phyloP scores from a whole-genome alignment of 2,888 invertebrate genomes.

The Lucinisca nassula region DNA sequence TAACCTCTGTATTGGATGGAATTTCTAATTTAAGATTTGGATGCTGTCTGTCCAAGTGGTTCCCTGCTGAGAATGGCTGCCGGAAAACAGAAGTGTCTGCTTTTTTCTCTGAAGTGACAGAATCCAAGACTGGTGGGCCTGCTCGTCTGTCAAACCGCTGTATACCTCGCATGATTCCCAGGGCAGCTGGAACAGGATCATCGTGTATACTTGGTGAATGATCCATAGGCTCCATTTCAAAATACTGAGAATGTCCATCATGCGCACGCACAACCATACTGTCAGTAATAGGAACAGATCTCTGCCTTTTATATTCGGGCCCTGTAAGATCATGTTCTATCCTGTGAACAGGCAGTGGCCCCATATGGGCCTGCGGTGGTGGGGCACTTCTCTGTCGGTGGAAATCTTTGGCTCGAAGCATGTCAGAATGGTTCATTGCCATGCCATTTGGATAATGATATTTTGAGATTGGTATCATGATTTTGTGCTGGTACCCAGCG shows the following conservation, averaged over 20 bases:
- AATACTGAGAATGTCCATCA: constrained; percentile 62
- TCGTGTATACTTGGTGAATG: constrained; percentile 53
- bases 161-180: constrained; percentile 69
- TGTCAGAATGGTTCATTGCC: constrained; percentile 11
- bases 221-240: constrained; percentile 66
- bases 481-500: constrained; percentile 1
- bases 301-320: constrained; percentile 62
- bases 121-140: constrained; percentile 30
- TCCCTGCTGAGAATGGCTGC: constrained; percentile 18
- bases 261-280: constrained; percentile 62
- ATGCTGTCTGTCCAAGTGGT: constrained; percentile 44
- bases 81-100: constrained; percentile 42
- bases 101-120: constrained; percentile 43
- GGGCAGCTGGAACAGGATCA: constrained; percentile 64
- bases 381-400: constrained; percentile 64
- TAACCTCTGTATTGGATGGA: constrained; percentile 27
- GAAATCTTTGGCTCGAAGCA: constrained; percentile 27
- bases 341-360: background rate
- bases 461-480: constrained; percentile 2
- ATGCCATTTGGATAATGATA: constrained; percentile 42
- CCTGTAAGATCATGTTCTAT: constrained; percentile 36
- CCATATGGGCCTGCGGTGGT: constrained; percentile 5
- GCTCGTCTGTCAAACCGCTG: constrained; percentile 42
- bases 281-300: constrained; percentile 56
- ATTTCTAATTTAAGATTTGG: constrained; percentile 65